These are phyloP conservation scores for Dysmachus trigonus DNA, from an alignment of 2,888 invertebrate species.

Conservation along the genomic window DNA sequence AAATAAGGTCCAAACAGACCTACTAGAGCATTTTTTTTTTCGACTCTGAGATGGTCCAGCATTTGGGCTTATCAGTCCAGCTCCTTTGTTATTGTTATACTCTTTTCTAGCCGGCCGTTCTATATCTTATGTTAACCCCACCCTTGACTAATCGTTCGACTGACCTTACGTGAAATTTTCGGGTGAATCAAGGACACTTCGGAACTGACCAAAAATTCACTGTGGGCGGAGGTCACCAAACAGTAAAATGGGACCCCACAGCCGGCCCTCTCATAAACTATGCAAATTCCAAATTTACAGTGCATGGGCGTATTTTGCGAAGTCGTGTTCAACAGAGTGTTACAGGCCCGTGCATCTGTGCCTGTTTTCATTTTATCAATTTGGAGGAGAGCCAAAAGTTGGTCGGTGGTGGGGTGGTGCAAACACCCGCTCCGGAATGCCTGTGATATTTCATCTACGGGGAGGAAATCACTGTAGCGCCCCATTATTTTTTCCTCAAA, in stretches of 20 bases:
- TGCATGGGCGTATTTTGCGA: slow-evolving; percentile 42
- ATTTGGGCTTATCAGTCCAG: too few species aligned
- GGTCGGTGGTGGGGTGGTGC: neutral
- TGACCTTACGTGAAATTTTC: neutral
- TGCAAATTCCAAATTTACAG: slow-evolving; percentile 45
- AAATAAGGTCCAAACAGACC: too few species aligned
- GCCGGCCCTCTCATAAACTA: slow-evolving; percentile 36
- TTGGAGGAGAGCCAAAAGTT: slow-evolving; percentile 41
- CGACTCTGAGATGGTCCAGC: too few species aligned
- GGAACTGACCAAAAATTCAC: neutral
- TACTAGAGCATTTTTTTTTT: too few species aligned
- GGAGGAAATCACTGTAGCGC: neutral
- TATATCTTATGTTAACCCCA: too few species aligned
- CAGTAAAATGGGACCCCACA: neutral
- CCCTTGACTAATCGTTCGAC: too few species aligned
- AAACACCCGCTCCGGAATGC: neutral
- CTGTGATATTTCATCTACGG: neutral
- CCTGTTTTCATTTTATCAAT: slow-evolving; percentile 45
- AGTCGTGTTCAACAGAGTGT: slow-evolving; percentile 45
- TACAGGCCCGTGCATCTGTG: slow-evolving; percentile 43
- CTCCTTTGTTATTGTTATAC: too few species aligned
- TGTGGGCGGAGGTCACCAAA: neutral
- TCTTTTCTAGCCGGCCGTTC: too few species aligned
- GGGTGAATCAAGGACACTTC: neutral
- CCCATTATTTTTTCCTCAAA: neutral